phyloP scores from a whole-genome alignment of 2,888 invertebrate species.

The Pseudococcus longispinus region DNA sequence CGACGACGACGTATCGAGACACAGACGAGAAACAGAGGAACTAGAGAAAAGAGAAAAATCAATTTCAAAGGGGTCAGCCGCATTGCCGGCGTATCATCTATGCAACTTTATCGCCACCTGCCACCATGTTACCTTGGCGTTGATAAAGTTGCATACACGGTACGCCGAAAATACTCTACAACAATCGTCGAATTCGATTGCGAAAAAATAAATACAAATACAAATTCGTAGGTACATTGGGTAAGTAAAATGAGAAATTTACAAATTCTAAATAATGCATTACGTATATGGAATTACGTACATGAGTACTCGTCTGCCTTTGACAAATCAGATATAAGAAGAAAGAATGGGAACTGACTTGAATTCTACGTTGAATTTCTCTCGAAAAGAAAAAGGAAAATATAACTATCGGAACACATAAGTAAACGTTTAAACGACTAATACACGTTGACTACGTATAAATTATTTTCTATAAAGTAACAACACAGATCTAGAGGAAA shows the following conservation, averaged over 20 bases:
- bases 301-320: conserved; percentile 19
- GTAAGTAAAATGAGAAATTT: background rate
- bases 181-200: background rate
- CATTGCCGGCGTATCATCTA: conserved; percentile 13
- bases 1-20: background rate
- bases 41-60: background rate
- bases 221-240: background rate
- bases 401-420: conserved; percentile 29
- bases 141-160: conserved; percentile 33
- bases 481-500: conserved; percentile 36
- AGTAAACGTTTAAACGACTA: conserved; percentile 31
- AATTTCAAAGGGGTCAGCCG: conserved; percentile 1
- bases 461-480: conserved; percentile 15
- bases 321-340: background rate
- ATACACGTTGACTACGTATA: conserved; percentile 34
- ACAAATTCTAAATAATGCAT: background rate
- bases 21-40: background rate
- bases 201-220: background rate
- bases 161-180: conserved; percentile 10
- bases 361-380: conserved; percentile 24
- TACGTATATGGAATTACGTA: conserved; percentile 17
- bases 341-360: background rate
- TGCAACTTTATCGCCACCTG: conserved; percentile 28
- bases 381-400: background rate
- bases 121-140: background rate